phyloP scores from a whole-genome alignment of 2,797 vertebrate species.

The Parambassis ranga region DNA sequence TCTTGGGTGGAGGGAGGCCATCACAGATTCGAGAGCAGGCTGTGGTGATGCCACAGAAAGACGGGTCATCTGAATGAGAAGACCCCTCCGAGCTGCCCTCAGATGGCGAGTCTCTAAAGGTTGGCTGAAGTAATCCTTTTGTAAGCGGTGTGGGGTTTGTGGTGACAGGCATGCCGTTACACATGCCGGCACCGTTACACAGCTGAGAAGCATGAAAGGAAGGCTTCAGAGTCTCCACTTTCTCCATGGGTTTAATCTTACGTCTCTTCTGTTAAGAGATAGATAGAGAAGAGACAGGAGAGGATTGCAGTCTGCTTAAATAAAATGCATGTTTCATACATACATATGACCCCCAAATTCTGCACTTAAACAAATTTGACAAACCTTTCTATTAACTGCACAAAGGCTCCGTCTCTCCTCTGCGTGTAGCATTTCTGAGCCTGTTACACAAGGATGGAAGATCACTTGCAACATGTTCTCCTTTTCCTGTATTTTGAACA shows the following conservation, averaged over 20 bases:
- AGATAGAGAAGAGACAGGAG: neutral
- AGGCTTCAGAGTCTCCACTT: conserved; percentile 66
- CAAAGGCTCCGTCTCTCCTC: conserved; percentile 87
- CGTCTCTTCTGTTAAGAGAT: conserved; percentile 60
- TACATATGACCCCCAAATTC: too few species aligned
- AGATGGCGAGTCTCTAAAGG: conserved; percentile 77
- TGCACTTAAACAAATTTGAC: conserved; percentile 6
- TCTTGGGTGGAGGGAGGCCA: conserved; percentile 71
- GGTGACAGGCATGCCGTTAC: conserved; percentile 24
- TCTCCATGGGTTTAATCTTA: conserved; percentile 55
- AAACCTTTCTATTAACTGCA: conserved; percentile 89
- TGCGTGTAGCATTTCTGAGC: conserved; percentile 84
- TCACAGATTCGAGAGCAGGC: conserved; percentile 90
- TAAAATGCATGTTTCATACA: too few species aligned
- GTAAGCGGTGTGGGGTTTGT: conserved; percentile 14
- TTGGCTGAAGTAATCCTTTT: conserved; percentile 44
- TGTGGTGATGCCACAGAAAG: conserved; percentile 90
- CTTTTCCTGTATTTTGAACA: too few species aligned
- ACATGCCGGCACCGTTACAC: conserved; percentile 47
- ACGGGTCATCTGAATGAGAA: conserved; percentile 93
- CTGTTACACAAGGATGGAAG: conserved; percentile 43
- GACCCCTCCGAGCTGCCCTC: conserved; percentile 93
- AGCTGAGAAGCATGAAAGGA: conserved; percentile 40
- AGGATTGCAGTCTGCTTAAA: too few species aligned
- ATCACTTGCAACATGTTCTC: neutral